Evolutionary conservation across 2,797 vertebrate genomes (phyloP), one percentile per base, ranked within the genome.

Genomic region (Melanotaenia maccullochi): DNA sequence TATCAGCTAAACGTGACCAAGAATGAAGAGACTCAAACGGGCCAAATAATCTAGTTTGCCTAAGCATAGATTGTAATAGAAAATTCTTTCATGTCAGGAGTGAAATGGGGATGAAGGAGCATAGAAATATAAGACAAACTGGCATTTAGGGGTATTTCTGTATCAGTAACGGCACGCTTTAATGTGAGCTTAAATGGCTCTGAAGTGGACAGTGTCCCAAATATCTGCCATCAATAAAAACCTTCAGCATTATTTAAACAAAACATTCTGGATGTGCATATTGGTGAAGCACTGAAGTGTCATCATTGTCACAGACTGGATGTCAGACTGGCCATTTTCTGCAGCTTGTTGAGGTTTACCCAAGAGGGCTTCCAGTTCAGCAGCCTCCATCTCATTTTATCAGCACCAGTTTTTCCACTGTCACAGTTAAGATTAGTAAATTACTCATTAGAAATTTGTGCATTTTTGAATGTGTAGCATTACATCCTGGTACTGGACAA

Each of bases 1-100:
- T 25, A 65, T 81, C 75, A 78, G 79, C 70, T 71, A 73, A 80
- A 74, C 52, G 68, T 36, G 40, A 56, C 42, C 69, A 5, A 52
- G 56, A 36, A 75, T 78, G 68, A 75, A 75, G 61, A 59, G 59
- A 25, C 9, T 12, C 40, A 28, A 25, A 22, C 4, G n/a, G 8
- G 20, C 7, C n/a, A 0, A 9, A 49, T 22, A n/a, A 9, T 49
- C 7, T 9, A 3, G 9, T 20, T 5, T 44, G 8, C 42, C 24
- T 44, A 67, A 83, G 55, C 58, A 3, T 49, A 32, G 71, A 73
- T 62, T 68, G 25, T 8, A 47, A 78, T 20, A 22, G 8, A 2
- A 9, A 24, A 58, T 51, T n/a, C 1, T 22, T 51, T 7, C 2
- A 38, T 68, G 57, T 54, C 18, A 58, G 9, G 20, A n/a, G 44